Evolutionary conservation across 2,113 vertebrate species (phyloP).

Genomic region (Gambusia holbrooki): DNA sequence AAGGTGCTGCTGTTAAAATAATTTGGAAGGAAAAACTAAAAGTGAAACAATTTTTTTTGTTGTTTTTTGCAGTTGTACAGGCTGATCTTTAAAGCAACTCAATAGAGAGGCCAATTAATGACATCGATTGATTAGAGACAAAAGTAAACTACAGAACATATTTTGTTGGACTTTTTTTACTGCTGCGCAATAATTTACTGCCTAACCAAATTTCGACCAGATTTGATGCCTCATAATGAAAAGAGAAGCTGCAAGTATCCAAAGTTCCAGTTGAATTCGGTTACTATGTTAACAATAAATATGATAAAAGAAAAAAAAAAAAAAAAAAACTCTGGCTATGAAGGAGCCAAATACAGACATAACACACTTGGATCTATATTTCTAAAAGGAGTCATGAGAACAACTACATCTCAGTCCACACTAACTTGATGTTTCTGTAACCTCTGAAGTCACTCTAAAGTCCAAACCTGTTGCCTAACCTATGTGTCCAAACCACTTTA

Average conservation of each 20-base stretch:
- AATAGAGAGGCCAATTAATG: too few relatives aligned
- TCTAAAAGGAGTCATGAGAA: too few relatives aligned
- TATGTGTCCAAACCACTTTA: neutral
- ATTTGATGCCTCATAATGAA: neutral
- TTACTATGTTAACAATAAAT: neutral
- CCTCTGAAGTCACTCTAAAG: neutral
- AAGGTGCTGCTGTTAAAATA: neutral
- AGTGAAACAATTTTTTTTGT: neutral
- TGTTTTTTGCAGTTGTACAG: too few relatives aligned
- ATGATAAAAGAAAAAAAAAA: neutral
- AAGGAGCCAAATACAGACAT: neutral
- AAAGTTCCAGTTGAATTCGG: neutral
- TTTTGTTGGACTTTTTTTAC: too few relatives aligned
- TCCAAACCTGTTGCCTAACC: neutral
- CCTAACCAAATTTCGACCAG: neutral
- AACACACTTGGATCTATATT: neutral
- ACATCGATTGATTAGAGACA: too few relatives aligned
- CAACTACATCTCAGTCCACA: constrained; percentile 1
- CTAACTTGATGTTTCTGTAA: neutral
- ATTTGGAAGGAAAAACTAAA: neutral
- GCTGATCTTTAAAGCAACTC: too few relatives aligned
- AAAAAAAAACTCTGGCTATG: neutral
- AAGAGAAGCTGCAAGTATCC: neutral
- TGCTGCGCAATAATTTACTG: neutral
- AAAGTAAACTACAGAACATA: too few relatives aligned